A percentile compares a stretch with the other conserved stretches of the same genome.
Conservation (phyloP, 2,113 vertebrate species). For the Gymnobelideus leadbeateri region DNA sequence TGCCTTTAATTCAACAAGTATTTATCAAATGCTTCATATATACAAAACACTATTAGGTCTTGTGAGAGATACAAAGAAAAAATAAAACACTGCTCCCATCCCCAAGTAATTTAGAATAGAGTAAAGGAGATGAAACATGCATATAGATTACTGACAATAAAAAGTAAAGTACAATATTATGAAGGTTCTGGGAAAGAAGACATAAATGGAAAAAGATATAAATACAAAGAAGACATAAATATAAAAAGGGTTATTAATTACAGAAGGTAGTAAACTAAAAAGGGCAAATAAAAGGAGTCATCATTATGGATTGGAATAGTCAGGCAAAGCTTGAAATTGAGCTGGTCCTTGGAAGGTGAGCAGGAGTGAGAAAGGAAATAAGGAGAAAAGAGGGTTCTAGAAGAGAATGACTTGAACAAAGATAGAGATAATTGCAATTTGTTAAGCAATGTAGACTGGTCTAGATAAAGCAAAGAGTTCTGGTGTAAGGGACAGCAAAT, state of each 20-base stretch:
- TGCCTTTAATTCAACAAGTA: background rate
- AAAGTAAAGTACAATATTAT: background rate
- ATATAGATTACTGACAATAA: background rate
- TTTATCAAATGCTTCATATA: background rate
- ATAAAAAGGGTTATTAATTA: background rate
- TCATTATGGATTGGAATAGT: background rate
- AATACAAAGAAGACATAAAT: background rate
- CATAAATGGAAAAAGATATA: background rate
- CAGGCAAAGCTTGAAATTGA: background rate
- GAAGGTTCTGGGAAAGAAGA: background rate
- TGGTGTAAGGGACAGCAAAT: background rate
- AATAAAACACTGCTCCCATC: background rate
- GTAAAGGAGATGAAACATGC: background rate
- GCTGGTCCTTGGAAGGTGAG: background rate
- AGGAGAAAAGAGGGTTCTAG: background rate
- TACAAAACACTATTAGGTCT: background rate
- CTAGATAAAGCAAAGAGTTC: background rate
- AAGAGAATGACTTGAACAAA: background rate
- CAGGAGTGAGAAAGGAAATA: background rate
- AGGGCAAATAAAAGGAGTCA: background rate
- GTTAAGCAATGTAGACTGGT: background rate
- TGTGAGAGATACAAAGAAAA: background rate
- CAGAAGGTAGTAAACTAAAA: background rate
- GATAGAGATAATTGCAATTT: background rate
- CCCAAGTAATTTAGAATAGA: background rate